Base-by-base conservation (phyloP, 2,113 vertebrate genomes). In the Pelobates fuscus region DNA sequence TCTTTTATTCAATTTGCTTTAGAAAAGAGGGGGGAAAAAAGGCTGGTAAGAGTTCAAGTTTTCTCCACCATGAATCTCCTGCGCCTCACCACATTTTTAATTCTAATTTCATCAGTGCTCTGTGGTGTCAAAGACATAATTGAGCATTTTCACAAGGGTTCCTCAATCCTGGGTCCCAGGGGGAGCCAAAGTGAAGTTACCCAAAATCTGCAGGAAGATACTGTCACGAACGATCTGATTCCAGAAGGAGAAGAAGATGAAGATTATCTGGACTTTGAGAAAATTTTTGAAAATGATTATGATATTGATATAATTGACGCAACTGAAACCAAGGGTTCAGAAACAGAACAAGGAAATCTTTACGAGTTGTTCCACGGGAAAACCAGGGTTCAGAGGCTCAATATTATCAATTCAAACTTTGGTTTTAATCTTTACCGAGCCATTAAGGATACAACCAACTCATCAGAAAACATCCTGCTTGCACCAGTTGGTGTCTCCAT, bases 401-500 rank as follows among this genome's bases (percentile, higher is more conserved):
- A 94, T 77, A 89, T 91, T 1, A 90, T 97, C 77, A 99, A 98
- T 0, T 92, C 94, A 3, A 88, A 88, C 57, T 99, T 99, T 1
- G 97, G 93, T 18, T 99, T 97, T 72, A 87, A 90, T 65, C 94
- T 99, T 20, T 99, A 98, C 67, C 89, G 94, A 37, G 94, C 88
- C 0, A 77, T 99, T 71, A 93, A 90, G 6, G 94, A 95, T 18
- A 81, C 85, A 2, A 83, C 86, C n/a, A 89, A 90, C 59, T 67
- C 92, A 77, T 91, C 81, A 0, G 93, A 97, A 32, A 99, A 99
- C 26, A 90, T 99, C 66, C 88, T 99, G 79, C 86, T 99, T 21
- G 96, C 97, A 6, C 97, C 97, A 0, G 94, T 94, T 15, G 97
- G 97, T 18, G 95, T 99, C 81, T 99, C 97, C 30, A 94, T 94